Base-by-base conservation (phyloP, 2,113 vertebrate genomes). In the Laticauda laticaudata region DNA sequence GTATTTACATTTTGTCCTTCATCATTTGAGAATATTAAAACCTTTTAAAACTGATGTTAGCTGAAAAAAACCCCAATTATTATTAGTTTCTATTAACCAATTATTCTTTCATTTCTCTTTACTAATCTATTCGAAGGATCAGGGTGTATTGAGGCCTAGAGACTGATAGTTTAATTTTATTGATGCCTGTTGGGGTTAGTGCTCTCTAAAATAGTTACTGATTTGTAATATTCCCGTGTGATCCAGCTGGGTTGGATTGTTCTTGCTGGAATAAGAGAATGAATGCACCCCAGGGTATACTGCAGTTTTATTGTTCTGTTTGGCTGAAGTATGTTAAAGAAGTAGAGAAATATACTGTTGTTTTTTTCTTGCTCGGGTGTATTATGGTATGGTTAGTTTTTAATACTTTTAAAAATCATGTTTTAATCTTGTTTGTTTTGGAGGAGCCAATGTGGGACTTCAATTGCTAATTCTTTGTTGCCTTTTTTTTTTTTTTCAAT, bases 41-140 rank as follows among this genome's bases (percentile, higher is more conserved):
- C 87, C 5, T 26, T 29, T 29, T 93, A 81, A 53, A 53, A 48
- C 20, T 51, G 88, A 21, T 88, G 39, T 9, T 9, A 94, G 93
- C 92, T 43, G 92, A 86, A 95, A 92, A 48, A 51, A 15, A 8
- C 7, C 39, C 45, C 15, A 92, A 61, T 29, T 54, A 1, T 18
- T 95, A 59, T 95, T 94, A 87, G 91, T 94, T 94, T 94, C 92
- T 93, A 90, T 95, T 57, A 57, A 57, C 51, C 39, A 93, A 61
- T 29, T 54, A 1, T 18, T 95, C 57, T 95, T 94, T 61, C 87
- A 91, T 94, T 95, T 94, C 92, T 93, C 90, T 95, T 61, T 29
- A 8, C 12, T 96, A 96, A 96, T 97, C 96, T 97, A 69, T 88
- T 92, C 26, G 51, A 96, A 91, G 61, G 93, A 97, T 97, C 95